Evolutionary conservation across 2,797 vertebrate genomes (phyloP).

Genomic region (Melanitta fusca): DNA sequence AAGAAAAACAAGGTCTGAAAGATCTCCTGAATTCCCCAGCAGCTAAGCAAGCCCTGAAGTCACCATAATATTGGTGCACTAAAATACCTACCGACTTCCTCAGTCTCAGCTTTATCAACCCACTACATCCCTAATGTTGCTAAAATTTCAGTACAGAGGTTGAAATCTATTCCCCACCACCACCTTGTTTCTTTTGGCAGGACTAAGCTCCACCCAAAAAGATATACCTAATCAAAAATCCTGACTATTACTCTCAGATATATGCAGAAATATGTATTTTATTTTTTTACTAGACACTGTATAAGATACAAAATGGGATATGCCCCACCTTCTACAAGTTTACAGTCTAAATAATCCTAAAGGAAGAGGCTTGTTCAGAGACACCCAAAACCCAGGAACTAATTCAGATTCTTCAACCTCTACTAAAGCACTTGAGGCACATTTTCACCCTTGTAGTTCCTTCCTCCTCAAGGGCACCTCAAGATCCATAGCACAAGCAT

Average conservation of each 20-base stretch:
- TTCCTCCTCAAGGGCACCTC: not conserved
- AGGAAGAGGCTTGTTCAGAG: not conserved
- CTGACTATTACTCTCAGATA: not conserved
- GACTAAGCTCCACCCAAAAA: not conserved
- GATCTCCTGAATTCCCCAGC: not conserved
- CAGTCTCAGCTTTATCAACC: not conserved
- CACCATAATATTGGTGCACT: not conserved
- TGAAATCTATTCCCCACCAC: not conserved
- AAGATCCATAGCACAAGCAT: not conserved
- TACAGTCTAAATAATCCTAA: not conserved
- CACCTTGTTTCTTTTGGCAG: not conserved
- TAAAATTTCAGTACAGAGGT: not conserved
- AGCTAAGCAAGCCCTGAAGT: not conserved
- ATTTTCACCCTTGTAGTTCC: not conserved
- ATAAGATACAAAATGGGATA: not conserved
- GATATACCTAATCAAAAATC: not conserved
- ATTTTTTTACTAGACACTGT: not conserved
- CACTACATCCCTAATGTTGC: accelerated
- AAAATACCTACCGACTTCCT: not conserved
- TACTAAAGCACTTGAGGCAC: accelerated
- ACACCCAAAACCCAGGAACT: not conserved
- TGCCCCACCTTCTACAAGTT: not conserved
- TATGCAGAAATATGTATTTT: not conserved
- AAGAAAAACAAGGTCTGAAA: not conserved
- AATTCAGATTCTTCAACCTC: not conserved